Evolutionary conservation across 2,797 vertebrate genomes (phyloP), one percentile per base, ranked within the genome.

Genomic region (Buphagus erythrorhynchus): DNA sequence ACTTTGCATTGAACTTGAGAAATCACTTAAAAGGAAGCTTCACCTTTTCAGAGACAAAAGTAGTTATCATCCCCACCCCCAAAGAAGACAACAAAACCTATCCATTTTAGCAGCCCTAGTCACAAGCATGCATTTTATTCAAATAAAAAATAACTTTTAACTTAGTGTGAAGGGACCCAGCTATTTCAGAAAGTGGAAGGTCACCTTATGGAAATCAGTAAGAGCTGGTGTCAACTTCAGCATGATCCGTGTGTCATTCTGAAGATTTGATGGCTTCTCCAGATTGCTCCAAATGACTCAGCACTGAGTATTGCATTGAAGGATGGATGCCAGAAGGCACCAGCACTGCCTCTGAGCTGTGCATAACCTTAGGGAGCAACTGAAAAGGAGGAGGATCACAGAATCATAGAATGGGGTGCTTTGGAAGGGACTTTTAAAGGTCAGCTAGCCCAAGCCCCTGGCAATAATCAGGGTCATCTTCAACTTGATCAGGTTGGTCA

Each of bases 231-330:
- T 11, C 20, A 71, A 25, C 25, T 65, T 74, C 28, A 20, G 0
- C 2, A 1, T 55, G 63, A 67, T 22, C 20, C 0, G 0, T 35
- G 31, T 68, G 26, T 61, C 20, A 16, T 62, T 38, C 0, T 3
- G n/a, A 45, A 40, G 33, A 38, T 28, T 14, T 4, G 26, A 40
- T n/a, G 22, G 5, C 58, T 59, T 90, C 71, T 62, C 31, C 36
- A 59, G 54, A 25, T 63, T 36, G 48, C 16, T 83, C 54, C 29
- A 42, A 72, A 55, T 43, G 54, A 81, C 24, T 38, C 46, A 51
- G 58, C 5, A 9, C 20, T 65, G 36, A 11, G 10, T 45, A 25
- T 31, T 35, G 14, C 38, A 59, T 8, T 82, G 62, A 59, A 55
- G 43, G 45, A 11, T 76, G 43, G 45, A 11, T 76, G n/a, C 36